phyloP scores from a whole-genome alignment of 2,113 vertebrate species.

The Chloroceryle aenea region DNA sequence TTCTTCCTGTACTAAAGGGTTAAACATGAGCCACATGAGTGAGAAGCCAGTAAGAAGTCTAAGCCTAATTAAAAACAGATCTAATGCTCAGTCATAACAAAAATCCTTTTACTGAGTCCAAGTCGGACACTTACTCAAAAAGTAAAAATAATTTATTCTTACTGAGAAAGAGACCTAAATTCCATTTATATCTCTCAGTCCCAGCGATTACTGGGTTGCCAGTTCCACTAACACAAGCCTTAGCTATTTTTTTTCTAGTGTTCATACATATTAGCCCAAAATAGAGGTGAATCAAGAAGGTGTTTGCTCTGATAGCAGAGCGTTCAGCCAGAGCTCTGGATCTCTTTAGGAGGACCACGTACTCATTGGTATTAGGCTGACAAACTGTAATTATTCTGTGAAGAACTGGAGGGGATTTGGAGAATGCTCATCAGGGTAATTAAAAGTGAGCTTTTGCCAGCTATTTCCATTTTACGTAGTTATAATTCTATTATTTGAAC shows the following conservation, averaged over 20 bases:
- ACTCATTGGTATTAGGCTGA: slow-evolving; percentile 20
- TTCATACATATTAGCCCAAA: not conserved
- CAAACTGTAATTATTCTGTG: slow-evolving; percentile 49
- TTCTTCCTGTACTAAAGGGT: not conserved
- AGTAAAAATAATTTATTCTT: slow-evolving; percentile 35
- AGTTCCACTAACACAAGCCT: not conserved
- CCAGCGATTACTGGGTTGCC: not conserved
- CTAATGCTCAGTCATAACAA: not conserved
- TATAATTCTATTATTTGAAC: slow-evolving; percentile 44
- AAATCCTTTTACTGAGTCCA: not conserved
- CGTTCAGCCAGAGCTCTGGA: not conserved
- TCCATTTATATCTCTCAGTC: not conserved
- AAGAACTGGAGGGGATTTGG: slow-evolving; percentile 22
- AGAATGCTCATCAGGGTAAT: slow-evolving; percentile 46
- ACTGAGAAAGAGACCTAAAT: slow-evolving; percentile 14
- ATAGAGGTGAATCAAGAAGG: not conserved
- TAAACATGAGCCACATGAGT: not conserved
- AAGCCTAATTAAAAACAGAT: slow-evolving; percentile 8
- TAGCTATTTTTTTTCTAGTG: not conserved
- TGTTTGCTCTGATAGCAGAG: not conserved
- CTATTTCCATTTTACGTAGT: slow-evolving; percentile 43
- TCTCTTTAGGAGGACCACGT: not conserved
- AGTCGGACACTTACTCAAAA: slow-evolving; percentile 26
- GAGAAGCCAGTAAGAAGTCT: not conserved
- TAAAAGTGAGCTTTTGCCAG: slow-evolving; percentile 47